Conservation (phyloP, 2,888 invertebrate genomes). For the Formica aserva region DNA sequence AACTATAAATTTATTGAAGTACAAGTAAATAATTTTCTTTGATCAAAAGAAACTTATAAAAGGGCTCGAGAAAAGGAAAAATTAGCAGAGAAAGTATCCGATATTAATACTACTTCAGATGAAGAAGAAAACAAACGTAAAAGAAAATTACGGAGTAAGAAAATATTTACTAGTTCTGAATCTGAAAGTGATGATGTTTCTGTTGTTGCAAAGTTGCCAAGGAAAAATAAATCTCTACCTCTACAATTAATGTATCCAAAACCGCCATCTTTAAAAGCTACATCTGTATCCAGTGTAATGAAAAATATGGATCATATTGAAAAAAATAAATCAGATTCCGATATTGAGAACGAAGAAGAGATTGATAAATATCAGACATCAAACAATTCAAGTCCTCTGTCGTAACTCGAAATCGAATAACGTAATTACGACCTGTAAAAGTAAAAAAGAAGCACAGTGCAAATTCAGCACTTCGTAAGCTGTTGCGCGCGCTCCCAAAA, state of each 20-base stretch:
- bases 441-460: no score
- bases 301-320: not conserved
- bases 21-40: conserved; percentile 5
- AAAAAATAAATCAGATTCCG: not conserved
- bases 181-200: not conserved
- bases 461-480: no score
- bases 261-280: not conserved
- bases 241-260: conserved; percentile 1
- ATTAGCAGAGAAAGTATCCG: not conserved
- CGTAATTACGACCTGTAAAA: no score
- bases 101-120: conserved; percentile 8
- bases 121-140: conserved; percentile 2
- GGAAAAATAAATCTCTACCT: not conserved
- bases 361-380: not conserved
- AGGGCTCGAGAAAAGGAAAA: conserved; percentile 12
- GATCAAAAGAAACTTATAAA: conserved; percentile 3
- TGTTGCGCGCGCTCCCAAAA: no score
- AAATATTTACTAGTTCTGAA: conserved; percentile 4
- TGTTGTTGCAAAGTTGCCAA: not conserved
- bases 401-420: no score
- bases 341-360: not conserved
- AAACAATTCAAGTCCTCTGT: not conserved
- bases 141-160: not conserved
- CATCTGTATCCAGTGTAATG: not conserved
- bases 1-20: not conserved